Percentiles rank a stretch among this genome's conserved stretches.
These are phyloP conservation scores for Anguilla rostrata DNA, from an alignment of 2,113 vertebrate genomes.

Conservation along the genomic window DNA sequence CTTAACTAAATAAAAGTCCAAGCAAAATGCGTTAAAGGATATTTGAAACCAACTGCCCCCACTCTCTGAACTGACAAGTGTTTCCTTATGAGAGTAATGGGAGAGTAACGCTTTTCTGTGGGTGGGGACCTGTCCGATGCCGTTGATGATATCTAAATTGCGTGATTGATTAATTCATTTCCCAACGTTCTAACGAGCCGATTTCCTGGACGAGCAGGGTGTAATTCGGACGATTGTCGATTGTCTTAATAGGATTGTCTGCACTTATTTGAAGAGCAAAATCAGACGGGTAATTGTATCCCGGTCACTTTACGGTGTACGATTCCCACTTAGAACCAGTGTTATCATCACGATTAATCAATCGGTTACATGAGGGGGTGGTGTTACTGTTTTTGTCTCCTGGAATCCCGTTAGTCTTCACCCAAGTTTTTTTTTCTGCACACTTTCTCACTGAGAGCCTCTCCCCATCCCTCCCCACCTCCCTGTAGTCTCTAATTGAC, in stretches of 20 bases:
- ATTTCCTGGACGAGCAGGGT: conserved; percentile 43
- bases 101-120: neutral
- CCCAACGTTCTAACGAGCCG: conserved; percentile 36
- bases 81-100: conserved; percentile 1
- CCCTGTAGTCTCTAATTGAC: too few species aligned
- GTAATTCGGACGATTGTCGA: conserved; percentile 32
- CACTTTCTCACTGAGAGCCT: neutral
- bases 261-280: conserved; percentile 49
- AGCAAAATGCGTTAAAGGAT: neutral
- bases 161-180: conserved; percentile 36
- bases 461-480: too few species aligned
- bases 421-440: too few species aligned
- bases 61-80: neutral
- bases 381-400: neutral
- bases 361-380: neutral
- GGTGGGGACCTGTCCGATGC: conserved; percentile 29
- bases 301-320: conserved; percentile 43
- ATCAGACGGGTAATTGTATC: conserved; percentile 55
- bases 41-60: neutral
- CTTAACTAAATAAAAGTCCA: neutral
- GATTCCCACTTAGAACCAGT: conserved; percentile 34
- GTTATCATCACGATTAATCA: conserved; percentile 34
- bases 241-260: conserved; percentile 51
- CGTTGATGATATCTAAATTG: conserved; percentile 11
- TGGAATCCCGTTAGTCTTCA: conserved; percentile 4